Base-by-base conservation (phyloP, 2,888 invertebrate species). In the Drosophila birchii region DNA sequence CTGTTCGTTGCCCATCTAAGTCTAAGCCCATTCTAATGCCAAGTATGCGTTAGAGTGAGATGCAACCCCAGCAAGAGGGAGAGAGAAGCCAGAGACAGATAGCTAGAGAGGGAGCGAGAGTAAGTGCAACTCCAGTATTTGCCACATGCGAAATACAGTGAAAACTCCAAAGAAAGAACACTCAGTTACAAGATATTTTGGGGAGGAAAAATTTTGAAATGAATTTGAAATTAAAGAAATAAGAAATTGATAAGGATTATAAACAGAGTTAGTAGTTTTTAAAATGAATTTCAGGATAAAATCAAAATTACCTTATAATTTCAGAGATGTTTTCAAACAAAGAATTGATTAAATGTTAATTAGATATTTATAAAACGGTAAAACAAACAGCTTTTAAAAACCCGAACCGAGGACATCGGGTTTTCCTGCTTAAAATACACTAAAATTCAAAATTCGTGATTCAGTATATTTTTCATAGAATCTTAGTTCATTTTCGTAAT, bases 21-120 rank as follows among this genome's bases (percentile, higher is more conserved):
- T 86, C 90, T 90, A 89, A 88, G 88, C 84, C 90, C 72, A 88
- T 88, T 89, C 88, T 88, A 90, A 89, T 85, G 81, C 75, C 78
- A 73, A 70, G 74, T 69, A 69, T 54, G 62, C 68, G 75, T 62
- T 8, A 67, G 66, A 51, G 66, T 32, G 39, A 54, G 34, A 55
- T 29, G n/a, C 67, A 7, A n/a, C n/a, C 14, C 38, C 26, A 53
- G 34, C 45, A 16, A 76, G 60, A 55, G 41, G 49, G 57, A 55
- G 71, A 66, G 56, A 66, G 57, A 34, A 34, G 5, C 20, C 51
- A 72, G 71, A 9, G 45, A 57, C 64, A 55, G 26, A 55, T 61
- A 66, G 58, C 51, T 58, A 57, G 57, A 68, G 64, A 18, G 51
- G 51, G 74, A 58, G 26, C 54, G 63, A 51, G 38, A 63, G 53